phyloP scores from a whole-genome alignment of 2,888 invertebrate genomes.

The Atrina japonica region DNA sequence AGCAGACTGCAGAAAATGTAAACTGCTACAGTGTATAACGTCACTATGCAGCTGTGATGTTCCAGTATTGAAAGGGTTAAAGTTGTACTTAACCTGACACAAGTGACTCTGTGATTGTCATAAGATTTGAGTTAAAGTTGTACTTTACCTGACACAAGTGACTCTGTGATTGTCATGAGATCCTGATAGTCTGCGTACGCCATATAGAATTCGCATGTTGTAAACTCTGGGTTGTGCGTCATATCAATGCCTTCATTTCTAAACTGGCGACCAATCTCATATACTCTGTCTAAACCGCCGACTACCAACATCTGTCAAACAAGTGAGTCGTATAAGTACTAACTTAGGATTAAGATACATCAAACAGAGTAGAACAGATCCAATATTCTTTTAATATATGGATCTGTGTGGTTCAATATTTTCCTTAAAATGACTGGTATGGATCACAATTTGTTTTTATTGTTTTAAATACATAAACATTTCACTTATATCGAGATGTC shows the following conservation, averaged over 20 bases:
- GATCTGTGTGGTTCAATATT: too few relatives aligned
- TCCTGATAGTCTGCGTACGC: conserved; percentile 99
- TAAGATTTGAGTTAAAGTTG: not conserved
- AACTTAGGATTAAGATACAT: not conserved
- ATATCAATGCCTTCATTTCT: conserved; percentile 99
- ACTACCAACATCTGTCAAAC: conserved; percentile 92
- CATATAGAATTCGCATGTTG: conserved; percentile 99
- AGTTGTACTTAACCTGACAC: conserved; percentile 85
- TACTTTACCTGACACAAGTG: conserved; percentile 88
- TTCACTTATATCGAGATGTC: too few relatives aligned
- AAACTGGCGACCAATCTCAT: conserved; percentile 90
- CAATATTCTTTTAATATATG: too few relatives aligned
- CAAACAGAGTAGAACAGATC: conserved; percentile 2
- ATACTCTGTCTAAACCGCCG: conserved; percentile 96
- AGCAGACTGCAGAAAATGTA: too few relatives aligned
- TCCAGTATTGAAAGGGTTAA: too few relatives aligned
- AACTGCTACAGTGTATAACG: too few relatives aligned
- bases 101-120: conserved; percentile 94
- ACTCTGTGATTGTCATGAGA: conserved; percentile 94
- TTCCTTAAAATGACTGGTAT: too few relatives aligned
- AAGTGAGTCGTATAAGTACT: too few relatives aligned
- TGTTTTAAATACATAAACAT: too few relatives aligned
- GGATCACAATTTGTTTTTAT: too few relatives aligned
- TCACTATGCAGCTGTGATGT: too few relatives aligned
- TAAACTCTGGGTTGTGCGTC: conserved; percentile 99